phyloP scores from a whole-genome alignment of 2,797 vertebrate species.

The Pangasius macronema region DNA sequence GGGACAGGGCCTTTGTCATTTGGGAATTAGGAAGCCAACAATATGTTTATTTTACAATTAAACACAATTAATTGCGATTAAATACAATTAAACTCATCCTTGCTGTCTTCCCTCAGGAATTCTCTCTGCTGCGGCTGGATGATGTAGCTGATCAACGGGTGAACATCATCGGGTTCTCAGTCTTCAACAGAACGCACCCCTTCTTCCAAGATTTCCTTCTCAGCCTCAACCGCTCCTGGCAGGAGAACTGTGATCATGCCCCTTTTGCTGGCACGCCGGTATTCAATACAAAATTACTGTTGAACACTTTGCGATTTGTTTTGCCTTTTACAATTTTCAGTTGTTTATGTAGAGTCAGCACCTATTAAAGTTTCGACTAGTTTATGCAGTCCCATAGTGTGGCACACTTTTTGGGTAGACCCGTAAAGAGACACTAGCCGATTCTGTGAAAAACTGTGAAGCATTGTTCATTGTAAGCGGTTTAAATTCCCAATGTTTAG shows the following conservation, averaged over 20 bases:
- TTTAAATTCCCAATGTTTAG: background rate
- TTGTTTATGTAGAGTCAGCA: constrained; percentile 6
- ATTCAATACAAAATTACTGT: constrained; percentile 60
- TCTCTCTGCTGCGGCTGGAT: constrained; percentile 89
- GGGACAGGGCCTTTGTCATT: background rate
- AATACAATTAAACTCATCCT: background rate
- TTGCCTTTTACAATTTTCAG: background rate
- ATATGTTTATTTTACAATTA: background rate
- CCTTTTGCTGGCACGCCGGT: constrained; percentile 94
- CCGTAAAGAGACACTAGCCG: background rate
- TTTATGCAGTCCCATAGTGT: background rate
- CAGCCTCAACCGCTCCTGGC: constrained; percentile 98
- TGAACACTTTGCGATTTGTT: background rate
- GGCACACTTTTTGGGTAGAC: background rate
- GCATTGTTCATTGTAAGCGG: background rate
- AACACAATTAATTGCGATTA: too few species aligned
- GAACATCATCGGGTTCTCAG: constrained; percentile 95
- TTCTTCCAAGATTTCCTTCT: constrained; percentile 95
- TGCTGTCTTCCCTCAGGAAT: constrained; percentile 78
- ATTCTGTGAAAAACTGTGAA: background rate
- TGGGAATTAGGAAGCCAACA: background rate
- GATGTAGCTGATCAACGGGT: constrained; percentile 85
- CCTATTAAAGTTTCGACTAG: background rate
- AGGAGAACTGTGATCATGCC: constrained; percentile 96
- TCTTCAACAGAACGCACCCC: constrained; percentile 93